Percentiles rank a stretch among this genome's conserved stretches.
Evolutionary conservation across 1,140 invertebrate genomes (phyloP).

Genomic region (Ooceraea biroi): DNA sequence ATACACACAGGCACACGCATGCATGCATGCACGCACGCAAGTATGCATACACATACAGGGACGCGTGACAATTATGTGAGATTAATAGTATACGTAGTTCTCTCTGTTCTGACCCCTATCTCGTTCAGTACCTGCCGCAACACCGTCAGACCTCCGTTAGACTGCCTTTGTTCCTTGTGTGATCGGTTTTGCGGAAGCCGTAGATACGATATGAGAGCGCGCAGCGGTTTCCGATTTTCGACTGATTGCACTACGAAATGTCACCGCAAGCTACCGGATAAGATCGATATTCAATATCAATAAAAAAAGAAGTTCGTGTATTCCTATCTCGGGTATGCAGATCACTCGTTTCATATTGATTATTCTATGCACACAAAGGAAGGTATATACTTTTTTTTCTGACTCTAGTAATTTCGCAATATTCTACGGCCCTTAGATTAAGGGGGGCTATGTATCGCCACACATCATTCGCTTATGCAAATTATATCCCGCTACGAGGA

Average conservation of each 20-base stretch:
- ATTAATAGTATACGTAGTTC: constrained; percentile 51
- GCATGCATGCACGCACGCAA: too few relatives aligned
- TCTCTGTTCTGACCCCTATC: not conserved
- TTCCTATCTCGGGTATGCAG: not conserved
- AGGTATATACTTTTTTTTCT: too few relatives aligned
- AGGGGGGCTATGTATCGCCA: not conserved
- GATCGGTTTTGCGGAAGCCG: constrained; percentile 39
- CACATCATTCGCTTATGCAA: constrained; percentile 1
- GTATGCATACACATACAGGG: not conserved
- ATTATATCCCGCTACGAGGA: not conserved
- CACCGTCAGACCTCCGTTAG: constrained; percentile 17
- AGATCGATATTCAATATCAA: constrained; percentile 40
- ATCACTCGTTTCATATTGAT: not conserved
- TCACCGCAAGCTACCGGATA: constrained; percentile 35
- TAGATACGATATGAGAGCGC: constrained; percentile 15
- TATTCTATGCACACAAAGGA: too few relatives aligned
- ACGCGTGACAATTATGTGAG: constrained; percentile 61
- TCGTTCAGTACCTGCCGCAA: not conserved
- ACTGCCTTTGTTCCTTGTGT: constrained; percentile 45
- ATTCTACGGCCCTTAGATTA: not conserved
- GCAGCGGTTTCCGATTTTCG: constrained; percentile 43
- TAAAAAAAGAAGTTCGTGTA: not conserved
- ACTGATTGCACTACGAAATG: constrained; percentile 30
- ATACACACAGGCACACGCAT: not conserved
- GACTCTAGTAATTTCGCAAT: not conserved